Conservation (phyloP, 2,113 vertebrate genomes). For the Nibea coibor region DNA sequence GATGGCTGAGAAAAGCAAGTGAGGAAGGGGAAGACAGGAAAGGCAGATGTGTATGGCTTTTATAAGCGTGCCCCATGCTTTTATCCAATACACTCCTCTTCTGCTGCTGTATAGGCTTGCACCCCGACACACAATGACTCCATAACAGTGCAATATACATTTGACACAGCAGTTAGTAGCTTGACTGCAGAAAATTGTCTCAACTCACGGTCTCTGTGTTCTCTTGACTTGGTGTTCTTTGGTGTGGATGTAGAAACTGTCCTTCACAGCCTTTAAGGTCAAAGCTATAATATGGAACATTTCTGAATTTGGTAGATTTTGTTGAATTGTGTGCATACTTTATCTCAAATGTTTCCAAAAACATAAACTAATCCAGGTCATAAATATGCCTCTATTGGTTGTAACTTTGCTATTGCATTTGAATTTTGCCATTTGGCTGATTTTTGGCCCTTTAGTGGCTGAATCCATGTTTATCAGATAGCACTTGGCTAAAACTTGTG, state of each 20-base stretch:
- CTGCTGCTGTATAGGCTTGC: background rate
- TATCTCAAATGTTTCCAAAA: no score
- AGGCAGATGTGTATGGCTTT: background rate
- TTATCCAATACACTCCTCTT: background rate
- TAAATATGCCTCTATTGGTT: no score
- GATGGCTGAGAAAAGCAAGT: constrained; percentile 12
- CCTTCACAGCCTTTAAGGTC: background rate
- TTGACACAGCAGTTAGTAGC: background rate
- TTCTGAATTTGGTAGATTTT: no score
- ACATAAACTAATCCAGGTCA: no score
- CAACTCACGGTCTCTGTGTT: background rate
- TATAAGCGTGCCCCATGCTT: background rate
- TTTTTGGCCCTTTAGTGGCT: no score
- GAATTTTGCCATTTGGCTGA: no score
- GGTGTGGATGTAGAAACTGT: background rate
- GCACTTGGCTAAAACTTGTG: no score
- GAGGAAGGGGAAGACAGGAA: background rate
- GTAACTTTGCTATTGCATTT: no score
- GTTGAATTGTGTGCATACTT: no score
- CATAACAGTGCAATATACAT: background rate
- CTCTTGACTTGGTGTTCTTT: constrained; percentile 4
- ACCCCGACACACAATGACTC: background rate
- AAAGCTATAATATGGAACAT: no score
- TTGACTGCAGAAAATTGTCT: background rate
- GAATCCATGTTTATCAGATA: no score